Percentiles rank a stretch among this genome's conserved stretches.
Conservation (phyloP, 2,113 vertebrate species). For the Myiozetetes cayanensis region DNA sequence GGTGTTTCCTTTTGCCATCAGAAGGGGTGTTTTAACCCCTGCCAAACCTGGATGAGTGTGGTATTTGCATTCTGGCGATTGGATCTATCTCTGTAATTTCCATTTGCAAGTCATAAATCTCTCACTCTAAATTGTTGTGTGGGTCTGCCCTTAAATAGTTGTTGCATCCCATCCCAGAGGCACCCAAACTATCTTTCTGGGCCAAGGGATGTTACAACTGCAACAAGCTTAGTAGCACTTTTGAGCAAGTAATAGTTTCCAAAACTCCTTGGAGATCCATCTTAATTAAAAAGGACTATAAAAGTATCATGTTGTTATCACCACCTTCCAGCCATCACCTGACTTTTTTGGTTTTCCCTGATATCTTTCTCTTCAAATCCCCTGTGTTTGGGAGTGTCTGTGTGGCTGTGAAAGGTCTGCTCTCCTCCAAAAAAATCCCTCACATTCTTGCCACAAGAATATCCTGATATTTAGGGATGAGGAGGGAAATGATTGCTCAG, state of each 20-base stretch:
- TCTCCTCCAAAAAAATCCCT: background rate
- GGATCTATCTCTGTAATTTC: conserved; percentile 26
- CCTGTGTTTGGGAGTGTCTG: background rate
- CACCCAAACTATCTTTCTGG: background rate
- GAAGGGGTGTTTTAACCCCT: background rate
- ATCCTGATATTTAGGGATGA: background rate
- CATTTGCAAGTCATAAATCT: conserved; percentile 11
- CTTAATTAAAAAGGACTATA: background rate
- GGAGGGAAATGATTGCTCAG: background rate
- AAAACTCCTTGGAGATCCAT: background rate
- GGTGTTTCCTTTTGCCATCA: background rate
- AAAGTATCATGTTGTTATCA: background rate
- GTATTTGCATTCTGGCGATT: background rate
- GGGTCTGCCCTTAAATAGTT: background rate
- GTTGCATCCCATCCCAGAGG: background rate
- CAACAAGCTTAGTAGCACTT: background rate
- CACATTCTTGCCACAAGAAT: background rate
- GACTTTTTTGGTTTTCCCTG: background rate
- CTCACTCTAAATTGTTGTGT: background rate
- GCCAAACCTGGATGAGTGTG: background rate
- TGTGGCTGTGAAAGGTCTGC: background rate
- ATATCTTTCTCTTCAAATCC: background rate
- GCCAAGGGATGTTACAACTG: background rate
- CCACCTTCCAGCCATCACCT: background rate
- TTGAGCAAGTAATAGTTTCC: background rate